Conservation (phyloP, 2,797 vertebrate genomes). For the Ficedula albicollis region DNA sequence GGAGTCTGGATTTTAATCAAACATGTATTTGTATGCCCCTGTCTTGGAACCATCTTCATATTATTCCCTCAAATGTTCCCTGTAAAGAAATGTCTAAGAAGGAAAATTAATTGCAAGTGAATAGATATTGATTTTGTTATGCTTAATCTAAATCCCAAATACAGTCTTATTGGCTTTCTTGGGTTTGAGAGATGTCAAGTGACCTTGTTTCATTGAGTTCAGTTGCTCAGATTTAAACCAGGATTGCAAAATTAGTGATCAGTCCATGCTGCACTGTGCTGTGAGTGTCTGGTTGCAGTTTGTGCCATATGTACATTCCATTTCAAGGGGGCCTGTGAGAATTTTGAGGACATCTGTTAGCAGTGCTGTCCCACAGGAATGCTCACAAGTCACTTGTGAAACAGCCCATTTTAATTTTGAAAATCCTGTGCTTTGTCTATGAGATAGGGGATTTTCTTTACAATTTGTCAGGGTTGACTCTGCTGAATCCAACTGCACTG, state of each 20-base stretch:
- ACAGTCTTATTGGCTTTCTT: background rate
- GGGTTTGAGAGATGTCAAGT: background rate
- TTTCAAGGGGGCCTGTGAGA: slow-evolving; percentile 24
- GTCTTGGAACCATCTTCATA: background rate
- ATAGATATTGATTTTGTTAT: background rate
- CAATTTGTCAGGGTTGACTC: background rate
- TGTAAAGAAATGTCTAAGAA: background rate
- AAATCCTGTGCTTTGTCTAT: background rate
- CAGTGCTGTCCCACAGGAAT: background rate
- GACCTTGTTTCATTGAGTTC: slow-evolving; percentile 16
- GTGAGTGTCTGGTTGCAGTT: slow-evolving; percentile 52
- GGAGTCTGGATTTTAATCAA: background rate
- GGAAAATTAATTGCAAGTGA: background rate
- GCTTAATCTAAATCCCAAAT: background rate
- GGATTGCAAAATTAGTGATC: background rate
- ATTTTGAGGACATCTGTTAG: slow-evolving; percentile 59
- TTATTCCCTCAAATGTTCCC: background rate
- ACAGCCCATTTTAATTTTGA: background rate
- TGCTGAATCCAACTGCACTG: background rate
- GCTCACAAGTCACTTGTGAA: background rate
- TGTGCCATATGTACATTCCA: slow-evolving; percentile 65
- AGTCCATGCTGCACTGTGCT: background rate
- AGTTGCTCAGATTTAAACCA: background rate
- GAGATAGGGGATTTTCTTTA: background rate
- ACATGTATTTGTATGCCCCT: background rate